Conservation (phyloP, 2,113 vertebrate species). For the Dipodomys ordii region DNA sequence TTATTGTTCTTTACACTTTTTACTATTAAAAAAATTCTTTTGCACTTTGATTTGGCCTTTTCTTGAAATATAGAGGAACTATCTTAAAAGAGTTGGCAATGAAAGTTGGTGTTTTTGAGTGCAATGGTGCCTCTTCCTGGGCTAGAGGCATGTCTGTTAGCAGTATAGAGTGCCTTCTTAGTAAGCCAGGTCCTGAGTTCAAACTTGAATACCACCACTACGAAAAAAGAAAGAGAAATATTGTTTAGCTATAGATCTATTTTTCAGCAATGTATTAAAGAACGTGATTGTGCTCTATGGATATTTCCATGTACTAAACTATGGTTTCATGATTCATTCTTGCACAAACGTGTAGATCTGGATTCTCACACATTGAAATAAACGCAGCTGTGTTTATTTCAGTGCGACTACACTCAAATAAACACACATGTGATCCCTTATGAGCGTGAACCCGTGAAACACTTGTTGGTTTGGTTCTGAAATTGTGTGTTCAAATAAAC, state of each 20-base stretch:
- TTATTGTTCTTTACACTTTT: not conserved
- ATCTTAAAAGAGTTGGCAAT: constrained; percentile 2
- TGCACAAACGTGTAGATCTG: constrained; percentile 74
- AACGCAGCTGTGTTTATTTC: constrained; percentile 84
- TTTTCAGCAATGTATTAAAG: constrained; percentile 40
- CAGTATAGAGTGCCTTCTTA: no score
- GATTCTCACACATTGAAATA: constrained; percentile 76
- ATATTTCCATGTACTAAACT: constrained; percentile 49
- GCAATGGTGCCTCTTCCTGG: constrained; percentile 4
- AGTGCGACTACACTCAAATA: constrained; percentile 80
- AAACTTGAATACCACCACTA: no score
- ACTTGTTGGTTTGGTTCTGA: constrained; percentile 83
- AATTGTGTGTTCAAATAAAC: constrained; percentile 83
- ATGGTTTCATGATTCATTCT: constrained; percentile 66
- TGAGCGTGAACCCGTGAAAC: constrained; percentile 77
- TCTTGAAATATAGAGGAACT: constrained; percentile 37
- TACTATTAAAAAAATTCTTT: constrained; percentile 44
- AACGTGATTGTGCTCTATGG: constrained; percentile 38
- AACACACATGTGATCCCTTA: constrained; percentile 81
- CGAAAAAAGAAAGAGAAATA: not conserved
- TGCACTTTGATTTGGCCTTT: constrained; percentile 8
- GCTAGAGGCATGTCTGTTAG: no score
- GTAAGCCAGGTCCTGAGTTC: no score
- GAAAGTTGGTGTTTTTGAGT: constrained; percentile 29
- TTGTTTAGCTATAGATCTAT: constrained; percentile 14